These are phyloP conservation scores for Marmota monax DNA, from an alignment of 2,113 vertebrate species.

Conservation along the genomic window DNA sequence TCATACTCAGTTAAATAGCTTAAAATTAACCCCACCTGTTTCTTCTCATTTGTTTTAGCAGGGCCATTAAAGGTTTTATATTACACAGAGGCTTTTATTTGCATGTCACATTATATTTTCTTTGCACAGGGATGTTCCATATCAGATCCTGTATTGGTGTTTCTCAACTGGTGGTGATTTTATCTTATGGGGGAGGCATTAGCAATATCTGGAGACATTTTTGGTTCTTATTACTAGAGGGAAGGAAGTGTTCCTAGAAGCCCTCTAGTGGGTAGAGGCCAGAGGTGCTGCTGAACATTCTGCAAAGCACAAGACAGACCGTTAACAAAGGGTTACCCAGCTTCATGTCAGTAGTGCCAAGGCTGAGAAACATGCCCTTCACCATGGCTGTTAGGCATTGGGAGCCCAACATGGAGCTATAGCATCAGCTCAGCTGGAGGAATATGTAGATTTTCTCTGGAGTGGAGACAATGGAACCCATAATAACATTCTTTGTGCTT, in stretches of 20 bases:
- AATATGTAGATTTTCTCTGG: neutral
- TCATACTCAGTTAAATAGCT: slow-evolving; percentile 28
- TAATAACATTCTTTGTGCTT: neutral
- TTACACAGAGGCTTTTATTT: neutral
- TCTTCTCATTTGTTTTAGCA: slow-evolving; percentile 2
- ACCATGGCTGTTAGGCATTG: neutral
- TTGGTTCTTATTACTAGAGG: neutral
- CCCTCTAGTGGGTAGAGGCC: neutral
- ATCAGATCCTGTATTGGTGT: neutral
- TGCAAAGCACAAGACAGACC: neutral
- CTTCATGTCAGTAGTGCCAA: neutral
- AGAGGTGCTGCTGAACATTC: neutral
- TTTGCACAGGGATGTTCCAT: neutral
- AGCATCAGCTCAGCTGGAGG: neutral
- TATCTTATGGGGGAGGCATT: neutral
- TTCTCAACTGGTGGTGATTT: neutral
- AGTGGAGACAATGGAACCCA: neutral
- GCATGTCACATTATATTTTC: neutral
- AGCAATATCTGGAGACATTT: neutral
- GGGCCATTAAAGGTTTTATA: neutral
- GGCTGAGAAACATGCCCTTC: neutral
- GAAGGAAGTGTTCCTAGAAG: neutral
- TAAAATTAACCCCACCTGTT: slow-evolving; percentile 15
- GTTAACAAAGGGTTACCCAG: neutral
- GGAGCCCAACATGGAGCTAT: neutral